Evolutionary conservation across 2,888 invertebrate genomes (phyloP), one percentile per base, ranked within the genome.

Genomic region (Conus canariensis): DNA sequence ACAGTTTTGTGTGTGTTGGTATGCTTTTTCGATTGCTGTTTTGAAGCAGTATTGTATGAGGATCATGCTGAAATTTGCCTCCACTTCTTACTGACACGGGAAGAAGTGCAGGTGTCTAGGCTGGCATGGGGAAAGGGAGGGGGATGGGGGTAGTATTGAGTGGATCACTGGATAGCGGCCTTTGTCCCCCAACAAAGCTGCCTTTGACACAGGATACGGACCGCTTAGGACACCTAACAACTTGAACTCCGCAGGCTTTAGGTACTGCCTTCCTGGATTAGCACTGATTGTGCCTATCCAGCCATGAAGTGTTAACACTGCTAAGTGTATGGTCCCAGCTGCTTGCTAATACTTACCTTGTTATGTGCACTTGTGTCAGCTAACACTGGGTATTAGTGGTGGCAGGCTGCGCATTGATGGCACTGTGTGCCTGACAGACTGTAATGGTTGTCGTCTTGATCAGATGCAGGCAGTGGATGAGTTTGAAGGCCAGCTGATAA

Each of bases 391-490:
- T 58, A 87, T 87, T 74, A 87, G 14, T 3, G n/a, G 56, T 12
- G n/a, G 16, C 4, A 74, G 64, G 67, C 56, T 14, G 59, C 7
- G 19, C 87, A 60, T 16, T 67, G 16, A 70, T 87, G 25, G 85
- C 85, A 14, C 80, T 45, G 80, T 80, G 87, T 87, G 67, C 87
- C 70, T 56, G 87, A 70, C 80, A 70, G 64, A 45, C 67, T 22
- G 67, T 67, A 87, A 70, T 70, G 56, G 87, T 56, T 45, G 19
- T 70, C 70, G 22, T 22, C n/a, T 30, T 85, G 56, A 74, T 87
- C 87, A 87, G 87, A 74, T 87, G 87, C 74, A 58, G n/a, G 58
- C 87, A 22, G n/a, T 87, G 86, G 86, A 86, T 67, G 86, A 59
- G 67, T 64, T 86, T 64, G 64, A 60, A 86, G 86, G 85, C 85